Base-by-base conservation (phyloP, 2,888 invertebrate species). In the Leucozona laternaria region DNA sequence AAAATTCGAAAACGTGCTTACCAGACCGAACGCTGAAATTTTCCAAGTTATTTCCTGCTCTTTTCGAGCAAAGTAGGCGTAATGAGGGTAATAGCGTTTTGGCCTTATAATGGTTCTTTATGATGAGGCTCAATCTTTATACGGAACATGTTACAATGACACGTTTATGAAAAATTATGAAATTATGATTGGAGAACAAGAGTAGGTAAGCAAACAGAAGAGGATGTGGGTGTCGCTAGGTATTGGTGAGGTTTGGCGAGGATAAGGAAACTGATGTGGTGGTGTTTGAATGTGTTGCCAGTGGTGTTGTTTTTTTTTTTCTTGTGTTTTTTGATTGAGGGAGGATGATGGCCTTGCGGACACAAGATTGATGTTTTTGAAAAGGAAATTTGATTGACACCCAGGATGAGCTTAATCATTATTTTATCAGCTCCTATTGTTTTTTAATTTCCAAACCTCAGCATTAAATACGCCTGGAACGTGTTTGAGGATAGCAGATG, bases 31-130 rank as follows among this genome's bases (percentile, higher is more conserved):
- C 50, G 68, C 22, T 62, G 66, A 64, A 58, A 20, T 73, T 73
- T 73, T 68, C 71, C 25, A 80, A 80, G 34, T 80, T 62, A 85
- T 85, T 72, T 78, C 73, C 68, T 72, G n/a, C 80, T 6, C 4
- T 53, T 85, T 80, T 40, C 62, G 70, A 81, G 62, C 25, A 68
- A 50, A 70, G 77, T 70, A 72, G 77, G 73, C 77, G 60, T 85
- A 85, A 85, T 85, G 77, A 81, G 68, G 77, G 80, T 57, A 85
- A 81, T 85, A 78, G 77, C 62, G 37, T 68, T 68, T 31, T 50
- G 48, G 48, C 68, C 55, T 45, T 76, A 53, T 76, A 79, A 84
- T 76, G 71, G 66, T 76, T 60, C 53, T 79, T 75, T 28, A 4
- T 79, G 73, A 73, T 68, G 55, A 45, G 66, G 17, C 25, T 53